Base-by-base conservation (phyloP, 2,797 vertebrate genomes). In the Micrastur ruficollis region DNA sequence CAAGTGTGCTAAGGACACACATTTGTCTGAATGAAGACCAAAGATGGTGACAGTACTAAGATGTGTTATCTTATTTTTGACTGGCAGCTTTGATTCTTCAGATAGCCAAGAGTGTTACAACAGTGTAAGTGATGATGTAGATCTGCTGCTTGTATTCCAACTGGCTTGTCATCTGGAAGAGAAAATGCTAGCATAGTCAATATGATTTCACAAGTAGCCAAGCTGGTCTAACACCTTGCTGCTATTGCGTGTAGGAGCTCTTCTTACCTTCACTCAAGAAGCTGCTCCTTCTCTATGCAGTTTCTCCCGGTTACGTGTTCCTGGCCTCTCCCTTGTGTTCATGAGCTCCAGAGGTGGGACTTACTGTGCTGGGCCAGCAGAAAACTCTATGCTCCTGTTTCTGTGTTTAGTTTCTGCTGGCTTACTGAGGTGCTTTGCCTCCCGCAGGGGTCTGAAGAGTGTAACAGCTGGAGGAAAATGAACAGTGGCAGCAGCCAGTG, bases 191-290 rank as follows among this genome's bases (percentile, higher is more conserved):
- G 40, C 0, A 0, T 70, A 91, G 81, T 74, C 81, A 49, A 47
- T 36, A 18, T n/a, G 67, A 76, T 96, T 93, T 95, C 89, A 91
- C 83, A 80, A 92, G 90, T 92, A 91, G n/a, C 83, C 66, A 50
- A 47, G 89, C 92, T 89, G 86, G 92, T 93, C 93, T 92, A 49
- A 90, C 71, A 6, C 92, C 86, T 94, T 16, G 2, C 61, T 88
- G 65, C 61, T 81, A 1, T 85, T 78, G 73, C 2, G 2, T 18
- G 31, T 67, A 84, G 58, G 59, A 82, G 58, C 27, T 66, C 59
- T 71, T 86, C 63, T 22, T 90, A 23, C 55, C n/a, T 84, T 68
- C 62, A 26, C 55, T 91, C 61, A 80, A 46, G 71, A 80, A 46
- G 71, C n/a, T 91, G 34, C 26, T 76, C 1, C 47, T 87, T 73